Percentiles rank a stretch among this genome's conserved stretches.
phyloP scores from a whole-genome alignment of 2,113 vertebrate species.

The Mobula birostris region DNA sequence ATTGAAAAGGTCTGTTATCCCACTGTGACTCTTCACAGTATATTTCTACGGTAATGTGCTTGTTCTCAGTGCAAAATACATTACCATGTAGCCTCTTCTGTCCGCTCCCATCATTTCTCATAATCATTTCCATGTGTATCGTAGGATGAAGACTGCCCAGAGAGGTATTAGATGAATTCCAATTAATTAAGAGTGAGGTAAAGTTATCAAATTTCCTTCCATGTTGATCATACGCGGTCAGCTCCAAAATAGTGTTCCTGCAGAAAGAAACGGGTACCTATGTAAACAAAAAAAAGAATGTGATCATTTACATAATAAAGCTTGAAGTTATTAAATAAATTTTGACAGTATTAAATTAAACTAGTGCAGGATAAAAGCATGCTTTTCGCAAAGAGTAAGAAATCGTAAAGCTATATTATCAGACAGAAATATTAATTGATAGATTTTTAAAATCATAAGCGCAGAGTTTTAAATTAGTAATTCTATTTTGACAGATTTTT shows the following conservation, averaged over 20 bases:
- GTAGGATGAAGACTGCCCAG: conserved; percentile 49
- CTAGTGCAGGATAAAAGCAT: neutral
- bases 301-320: neutral
- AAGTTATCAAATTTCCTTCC: conserved; percentile 57
- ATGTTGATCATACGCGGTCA: conserved; percentile 53
- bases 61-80: neutral
- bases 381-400: neutral
- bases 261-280: conserved; percentile 53
- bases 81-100: conserved; percentile 57
- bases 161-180: conserved; percentile 52
- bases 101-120: conserved; percentile 49
- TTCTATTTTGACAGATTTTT: neutral
- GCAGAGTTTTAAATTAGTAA: neutral
- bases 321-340: neutral
- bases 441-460: neutral
- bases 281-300: conserved; percentile 15
- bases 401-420: neutral
- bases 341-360: neutral
- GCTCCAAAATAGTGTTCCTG: conserved; percentile 49
- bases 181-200: conserved; percentile 51
- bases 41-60: neutral
- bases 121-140: conserved; percentile 44
- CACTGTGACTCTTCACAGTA: neutral
- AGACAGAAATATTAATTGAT: no score
- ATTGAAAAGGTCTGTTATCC: neutral